Percentiles rank a stretch among this genome's conserved stretches.
Evolutionary conservation across 2,888 invertebrate species (phyloP).

Genomic region (Xanthorhoe spadicearia): DNA sequence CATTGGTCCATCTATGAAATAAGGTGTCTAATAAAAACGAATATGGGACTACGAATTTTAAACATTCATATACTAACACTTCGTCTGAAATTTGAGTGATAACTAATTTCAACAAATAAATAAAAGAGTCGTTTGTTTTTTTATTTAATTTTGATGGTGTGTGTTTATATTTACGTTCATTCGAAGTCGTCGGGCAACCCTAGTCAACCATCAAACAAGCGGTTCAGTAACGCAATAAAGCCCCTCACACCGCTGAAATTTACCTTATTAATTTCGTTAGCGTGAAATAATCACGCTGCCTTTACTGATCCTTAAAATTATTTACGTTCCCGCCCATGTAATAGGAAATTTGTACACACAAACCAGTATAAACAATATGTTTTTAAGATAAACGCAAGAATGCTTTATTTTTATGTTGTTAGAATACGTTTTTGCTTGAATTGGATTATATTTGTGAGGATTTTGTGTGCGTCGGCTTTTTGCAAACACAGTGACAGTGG

Average conservation of each 20-base stretch:
- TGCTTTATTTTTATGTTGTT: conserved; percentile 37
- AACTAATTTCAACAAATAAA: too few species aligned
- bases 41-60: too few species aligned
- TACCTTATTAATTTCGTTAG: conserved; percentile 78
- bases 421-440: conserved; percentile 34
- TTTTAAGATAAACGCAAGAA: conserved; percentile 30
- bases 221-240: conserved; percentile 66
- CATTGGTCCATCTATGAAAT: too few species aligned
- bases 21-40: too few species aligned
- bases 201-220: conserved; percentile 65
- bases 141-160: neutral
- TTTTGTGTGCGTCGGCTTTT: conserved; percentile 29
- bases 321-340: conserved; percentile 62
- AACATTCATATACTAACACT: too few species aligned
- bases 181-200: conserved; percentile 25
- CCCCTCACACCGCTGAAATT: conserved; percentile 64
- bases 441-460: conserved; percentile 31
- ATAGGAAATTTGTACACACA: conserved; percentile 49
- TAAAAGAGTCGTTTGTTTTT: too few species aligned
- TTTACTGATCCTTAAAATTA: conserved; percentile 72
- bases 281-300: conserved; percentile 72
- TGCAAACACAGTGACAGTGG: conserved; percentile 35
- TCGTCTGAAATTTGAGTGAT: too few species aligned
- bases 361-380: conserved; percentile 37
- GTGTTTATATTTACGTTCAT: conserved; percentile 27